Conservation (phyloP, 2,797 vertebrate genomes). For the Sylvilagus floridanus region DNA sequence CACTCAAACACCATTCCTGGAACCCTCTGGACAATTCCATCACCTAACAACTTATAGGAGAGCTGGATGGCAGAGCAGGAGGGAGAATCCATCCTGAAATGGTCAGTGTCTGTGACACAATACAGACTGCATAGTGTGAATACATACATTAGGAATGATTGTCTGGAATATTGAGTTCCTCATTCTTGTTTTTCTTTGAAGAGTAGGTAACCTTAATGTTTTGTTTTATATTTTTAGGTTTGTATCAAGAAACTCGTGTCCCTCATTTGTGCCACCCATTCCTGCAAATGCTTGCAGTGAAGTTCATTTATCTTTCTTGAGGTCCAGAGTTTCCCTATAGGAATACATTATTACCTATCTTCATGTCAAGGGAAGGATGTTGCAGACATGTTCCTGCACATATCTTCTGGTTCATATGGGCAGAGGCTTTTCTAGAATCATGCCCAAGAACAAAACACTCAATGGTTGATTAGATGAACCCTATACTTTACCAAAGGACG, state of each 20-base stretch:
- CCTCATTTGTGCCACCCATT: not conserved
- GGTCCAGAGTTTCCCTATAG: not conserved
- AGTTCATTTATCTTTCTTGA: not conserved
- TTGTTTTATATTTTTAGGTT: not conserved
- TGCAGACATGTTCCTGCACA: too few species aligned
- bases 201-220: not conserved
- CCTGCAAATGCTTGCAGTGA: not conserved
- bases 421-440: too few species aligned
- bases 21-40: too few species aligned
- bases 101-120: not conserved
- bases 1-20: not conserved
- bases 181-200: not conserved
- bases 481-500: not conserved
- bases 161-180: not conserved
- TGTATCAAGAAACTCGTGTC: not conserved
- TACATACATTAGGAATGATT: not conserved
- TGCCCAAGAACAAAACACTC: not conserved
- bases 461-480: not conserved
- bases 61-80: not conserved
- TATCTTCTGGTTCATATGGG: not conserved
- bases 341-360: not conserved
- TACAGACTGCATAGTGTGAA: not conserved
- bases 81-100: not conserved
- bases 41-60: not conserved
- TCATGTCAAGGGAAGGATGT: not conserved